Evolutionary conservation across 2,797 vertebrate species (phyloP).

Genomic region (Dallia pectoralis): DNA sequence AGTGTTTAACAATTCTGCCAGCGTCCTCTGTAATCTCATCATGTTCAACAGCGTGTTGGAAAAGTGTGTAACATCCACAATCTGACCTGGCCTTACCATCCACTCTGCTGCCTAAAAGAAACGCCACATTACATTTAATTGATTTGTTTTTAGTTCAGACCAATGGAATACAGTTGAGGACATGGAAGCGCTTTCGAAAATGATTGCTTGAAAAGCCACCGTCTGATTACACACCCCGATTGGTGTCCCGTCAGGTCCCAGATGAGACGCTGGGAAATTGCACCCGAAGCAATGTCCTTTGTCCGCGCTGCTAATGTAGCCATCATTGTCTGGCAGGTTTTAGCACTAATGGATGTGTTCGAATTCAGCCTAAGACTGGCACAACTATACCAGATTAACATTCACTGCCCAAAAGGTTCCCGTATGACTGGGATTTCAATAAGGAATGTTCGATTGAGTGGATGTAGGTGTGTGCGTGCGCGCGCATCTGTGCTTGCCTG

Average conservation of each 20-base stretch:
- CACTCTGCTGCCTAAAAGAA: too few relatives aligned
- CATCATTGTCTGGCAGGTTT: not conserved
- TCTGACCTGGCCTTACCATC: not conserved
- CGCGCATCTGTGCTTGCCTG: not conserved
- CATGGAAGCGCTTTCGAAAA: not conserved
- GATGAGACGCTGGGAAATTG: not conserved
- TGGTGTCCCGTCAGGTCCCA: not conserved
- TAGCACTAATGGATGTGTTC: not conserved
- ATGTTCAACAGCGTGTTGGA: not conserved
- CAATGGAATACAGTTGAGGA: not conserved
- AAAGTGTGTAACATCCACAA: not conserved
- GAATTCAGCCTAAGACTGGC: not conserved
- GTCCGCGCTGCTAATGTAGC: not conserved
- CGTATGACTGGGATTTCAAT: not conserved
- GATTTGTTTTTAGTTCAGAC: not conserved
- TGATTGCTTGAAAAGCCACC: not conserved
- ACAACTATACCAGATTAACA: not conserved
- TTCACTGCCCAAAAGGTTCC: not conserved
- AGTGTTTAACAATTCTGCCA: not conserved
- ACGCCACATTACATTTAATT: too few relatives aligned
- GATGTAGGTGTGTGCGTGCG: not conserved
- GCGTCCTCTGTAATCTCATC: not conserved
- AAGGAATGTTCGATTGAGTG: not conserved
- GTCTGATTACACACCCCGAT: not conserved
- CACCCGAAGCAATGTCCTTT: not conserved